A percentile compares a stretch with the other conserved stretches of the same genome.
Evolutionary conservation across 2,797 vertebrate genomes (phyloP).

Genomic region (Parauchenoglanis ngamensis): DNA sequence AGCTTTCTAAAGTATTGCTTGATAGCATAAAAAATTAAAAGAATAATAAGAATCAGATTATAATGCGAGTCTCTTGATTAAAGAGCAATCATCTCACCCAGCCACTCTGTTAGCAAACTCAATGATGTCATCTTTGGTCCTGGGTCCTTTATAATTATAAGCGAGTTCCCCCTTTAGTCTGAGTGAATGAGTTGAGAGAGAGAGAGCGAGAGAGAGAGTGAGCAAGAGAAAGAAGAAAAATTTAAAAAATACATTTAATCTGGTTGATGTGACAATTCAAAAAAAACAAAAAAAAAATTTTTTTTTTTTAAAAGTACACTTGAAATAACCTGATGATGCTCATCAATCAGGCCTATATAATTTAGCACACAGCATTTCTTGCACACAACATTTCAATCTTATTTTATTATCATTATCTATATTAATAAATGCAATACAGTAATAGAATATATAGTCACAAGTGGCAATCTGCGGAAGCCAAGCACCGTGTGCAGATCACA

Average conservation of each 20-base stretch:
- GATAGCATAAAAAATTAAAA: not conserved
- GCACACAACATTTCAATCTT: too few species aligned
- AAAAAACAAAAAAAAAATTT: too few species aligned
- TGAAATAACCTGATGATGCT: not conserved
- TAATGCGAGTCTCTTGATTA: not conserved
- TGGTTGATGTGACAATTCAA: not conserved
- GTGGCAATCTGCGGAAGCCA: too few species aligned
- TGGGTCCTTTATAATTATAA: conserved; percentile 94
- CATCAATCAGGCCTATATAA: not conserved
- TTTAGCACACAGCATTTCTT: not conserved
- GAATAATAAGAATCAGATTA: not conserved
- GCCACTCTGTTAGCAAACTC: conserved; percentile 97
- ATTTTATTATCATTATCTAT: too few species aligned
- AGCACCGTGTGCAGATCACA: too few species aligned
- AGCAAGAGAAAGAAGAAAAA: not conserved
- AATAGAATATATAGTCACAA: too few species aligned
- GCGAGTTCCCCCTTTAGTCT: conserved; percentile 94
- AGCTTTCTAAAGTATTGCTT: not conserved
- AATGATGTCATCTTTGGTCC: conserved; percentile 96
- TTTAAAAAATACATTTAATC: not conserved
- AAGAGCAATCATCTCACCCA: conserved; percentile 78
- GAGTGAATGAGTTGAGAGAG: conserved; percentile 20
- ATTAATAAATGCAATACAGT: too few species aligned
- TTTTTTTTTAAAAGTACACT: too few species aligned
- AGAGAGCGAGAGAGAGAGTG: not conserved